Evolutionary conservation across 1,140 invertebrate species (phyloP).

Genomic region (Antheraea mylitta): DNA sequence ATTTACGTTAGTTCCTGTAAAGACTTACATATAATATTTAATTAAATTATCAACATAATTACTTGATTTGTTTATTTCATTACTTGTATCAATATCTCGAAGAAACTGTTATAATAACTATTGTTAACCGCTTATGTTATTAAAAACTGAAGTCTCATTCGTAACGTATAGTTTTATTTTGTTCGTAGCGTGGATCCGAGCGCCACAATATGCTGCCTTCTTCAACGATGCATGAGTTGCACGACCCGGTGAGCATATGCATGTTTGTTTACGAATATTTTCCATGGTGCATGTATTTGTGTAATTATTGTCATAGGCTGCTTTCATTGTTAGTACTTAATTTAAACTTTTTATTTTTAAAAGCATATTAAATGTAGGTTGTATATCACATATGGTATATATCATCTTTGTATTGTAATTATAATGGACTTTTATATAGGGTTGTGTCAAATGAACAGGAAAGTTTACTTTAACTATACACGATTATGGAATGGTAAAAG

Average conservation of each 20-base stretch:
- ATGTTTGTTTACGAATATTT: conserved; percentile 1
- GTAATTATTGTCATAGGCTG: neutral
- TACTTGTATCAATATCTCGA: too few relatives aligned
- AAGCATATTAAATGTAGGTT: conserved; percentile 4
- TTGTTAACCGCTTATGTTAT: neutral
- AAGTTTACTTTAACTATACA: neutral
- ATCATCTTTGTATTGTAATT: neutral
- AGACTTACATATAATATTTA: too few relatives aligned
- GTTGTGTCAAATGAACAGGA: neutral
- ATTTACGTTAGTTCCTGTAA: too few relatives aligned
- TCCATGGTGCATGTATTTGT: neutral
- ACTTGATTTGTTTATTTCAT: too few relatives aligned
- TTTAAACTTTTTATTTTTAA: neutral
- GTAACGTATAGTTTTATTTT: conserved; percentile 35
- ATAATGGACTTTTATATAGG: neutral
- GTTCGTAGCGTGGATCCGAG: conserved; percentile 61
- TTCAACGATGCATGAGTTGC: conserved; percentile 77
- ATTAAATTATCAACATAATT: too few relatives aligned
- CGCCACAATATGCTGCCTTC: conserved; percentile 72
- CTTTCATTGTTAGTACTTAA: neutral
- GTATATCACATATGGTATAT: neutral
- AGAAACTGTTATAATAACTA: neutral
- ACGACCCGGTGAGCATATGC: conserved; percentile 73
- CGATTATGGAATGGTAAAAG: neutral
- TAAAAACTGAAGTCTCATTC: neutral